Conservation (phyloP, 2,797 vertebrate species). For the Acestrorhynchus altus region DNA sequence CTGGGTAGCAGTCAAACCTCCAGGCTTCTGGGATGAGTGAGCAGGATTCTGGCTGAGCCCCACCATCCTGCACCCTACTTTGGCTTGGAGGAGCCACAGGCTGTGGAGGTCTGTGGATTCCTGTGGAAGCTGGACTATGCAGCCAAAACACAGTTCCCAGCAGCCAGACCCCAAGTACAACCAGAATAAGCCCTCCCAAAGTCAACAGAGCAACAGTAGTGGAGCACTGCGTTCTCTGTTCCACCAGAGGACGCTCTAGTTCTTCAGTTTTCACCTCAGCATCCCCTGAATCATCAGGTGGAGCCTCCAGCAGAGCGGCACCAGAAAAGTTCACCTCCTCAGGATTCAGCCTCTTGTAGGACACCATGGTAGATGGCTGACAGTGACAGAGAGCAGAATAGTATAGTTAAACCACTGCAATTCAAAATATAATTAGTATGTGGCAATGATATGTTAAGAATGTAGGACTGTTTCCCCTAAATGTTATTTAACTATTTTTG, state of each 20-base stretch:
- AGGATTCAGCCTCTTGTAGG: slow-evolving; percentile 61
- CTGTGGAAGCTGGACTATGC: slow-evolving; percentile 58
- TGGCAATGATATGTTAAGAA: too few relatives aligned
- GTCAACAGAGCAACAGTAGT: slow-evolving; percentile 68
- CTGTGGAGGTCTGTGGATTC: slow-evolving; percentile 55
- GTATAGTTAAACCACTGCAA: too few relatives aligned
- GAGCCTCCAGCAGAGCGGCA: slow-evolving; percentile 33
- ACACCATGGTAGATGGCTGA: slow-evolving; percentile 55
- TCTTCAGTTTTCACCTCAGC: slow-evolving; percentile 64
- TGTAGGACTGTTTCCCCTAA: too few relatives aligned
- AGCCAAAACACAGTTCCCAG: slow-evolving; percentile 78
- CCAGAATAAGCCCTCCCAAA: slow-evolving; percentile 72
- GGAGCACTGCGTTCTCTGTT: slow-evolving; percentile 67
- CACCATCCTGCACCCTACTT: background rate
- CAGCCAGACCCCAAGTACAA: slow-evolving; percentile 75
- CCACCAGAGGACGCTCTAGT: slow-evolving; percentile 65
- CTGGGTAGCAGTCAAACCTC: slow-evolving; percentile 90
- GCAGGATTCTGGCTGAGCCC: slow-evolving; percentile 65
- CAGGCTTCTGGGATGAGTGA: slow-evolving; percentile 68
- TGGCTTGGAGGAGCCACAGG: slow-evolving; percentile 47
- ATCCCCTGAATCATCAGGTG: slow-evolving; percentile 33
- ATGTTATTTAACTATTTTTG: too few relatives aligned
- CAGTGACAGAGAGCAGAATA: background rate
- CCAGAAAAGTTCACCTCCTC: slow-evolving; percentile 60
- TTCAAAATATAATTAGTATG: too few relatives aligned